phyloP scores from a whole-genome alignment of 2,888 invertebrate species.

The Lottia gigantea region DNA sequence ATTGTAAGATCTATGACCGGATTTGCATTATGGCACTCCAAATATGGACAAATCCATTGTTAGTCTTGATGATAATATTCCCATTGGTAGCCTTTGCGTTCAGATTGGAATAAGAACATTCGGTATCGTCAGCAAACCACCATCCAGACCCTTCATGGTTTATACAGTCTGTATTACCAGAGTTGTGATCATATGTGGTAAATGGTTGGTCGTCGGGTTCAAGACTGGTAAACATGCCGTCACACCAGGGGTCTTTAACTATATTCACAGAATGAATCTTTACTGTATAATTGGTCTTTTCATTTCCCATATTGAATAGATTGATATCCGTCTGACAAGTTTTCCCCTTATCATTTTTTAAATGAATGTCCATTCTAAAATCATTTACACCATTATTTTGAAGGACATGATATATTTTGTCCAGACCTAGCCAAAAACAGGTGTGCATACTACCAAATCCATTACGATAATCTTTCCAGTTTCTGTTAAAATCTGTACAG shows the following conservation, averaged over 20 bases:
- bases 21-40: too few species aligned
- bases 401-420: background rate
- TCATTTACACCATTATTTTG: background rate
- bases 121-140: background rate
- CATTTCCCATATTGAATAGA: background rate
- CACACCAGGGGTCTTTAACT: background rate
- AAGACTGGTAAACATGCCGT: background rate
- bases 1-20: too few species aligned
- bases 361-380: background rate
- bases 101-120: background rate
- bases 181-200: background rate
- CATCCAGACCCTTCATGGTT: background rate
- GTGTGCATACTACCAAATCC: background rate
- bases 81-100: background rate
- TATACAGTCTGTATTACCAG: background rate
- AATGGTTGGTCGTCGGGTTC: background rate
- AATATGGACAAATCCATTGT: too few species aligned
- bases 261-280: background rate
- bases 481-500: background rate
- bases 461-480: background rate
- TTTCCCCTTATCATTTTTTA: background rate
- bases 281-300: background rate
- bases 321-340: background rate
- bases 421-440: background rate
- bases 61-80: too few species aligned